Base-by-base conservation (phyloP, 53 echinoderm and acorn worm genomes). In the Antedon mediterranea region DNA sequence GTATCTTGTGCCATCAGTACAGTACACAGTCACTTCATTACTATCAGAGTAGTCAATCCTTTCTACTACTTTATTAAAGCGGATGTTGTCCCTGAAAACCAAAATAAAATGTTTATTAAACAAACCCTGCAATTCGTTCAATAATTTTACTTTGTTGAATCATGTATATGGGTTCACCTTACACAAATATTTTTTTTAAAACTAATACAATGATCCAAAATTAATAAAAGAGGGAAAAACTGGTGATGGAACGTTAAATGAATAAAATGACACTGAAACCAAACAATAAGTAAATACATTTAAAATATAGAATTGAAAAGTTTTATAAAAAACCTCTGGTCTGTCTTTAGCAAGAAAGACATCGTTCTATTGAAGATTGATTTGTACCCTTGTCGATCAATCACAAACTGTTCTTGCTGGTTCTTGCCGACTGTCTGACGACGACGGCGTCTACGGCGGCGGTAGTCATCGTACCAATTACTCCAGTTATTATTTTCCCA, bases 41-140 rank as follows among this genome's bases (percentile, higher is more conserved):
- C 83, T 43, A 57, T 82, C 76, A 29, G 72, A 30, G 43, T 87
- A 87, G 28, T 83, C 80, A 31, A 87, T 80, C 30, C 76, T 80
- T 11, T 1, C 28, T 28, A 87, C 83, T 27, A 33, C 43, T 33
- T 87, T 43, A 29, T 77, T 72, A 28, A 83, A 77, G n/a, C 73
- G 80, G 4, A 57, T 57, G 57, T 57, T 57, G 57, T 57, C 57
- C 57, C 57, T 57, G 57, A 13, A 57, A 57, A 57, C 20, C n/a
- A n/a, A n/a, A n/a, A n/a, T n/a, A n/a, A n/a, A n/a, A n/a, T n/a
- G n/a, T n/a, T n/a, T n/a, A n/a, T n/a, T n/a, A n/a, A n/a, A n/a
- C n/a, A n/a, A n/a, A n/a, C n/a, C n/a, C n/a, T n/a, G n/a, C n/a
- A n/a, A n/a, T n/a, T n/a, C n/a, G n/a, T n/a, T n/a, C n/a, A n/a